A percentile compares a stretch with the other conserved stretches of the same genome.
Evolutionary conservation across 2,113 vertebrate genomes (phyloP).

Genomic region (Tor tambroides): DNA sequence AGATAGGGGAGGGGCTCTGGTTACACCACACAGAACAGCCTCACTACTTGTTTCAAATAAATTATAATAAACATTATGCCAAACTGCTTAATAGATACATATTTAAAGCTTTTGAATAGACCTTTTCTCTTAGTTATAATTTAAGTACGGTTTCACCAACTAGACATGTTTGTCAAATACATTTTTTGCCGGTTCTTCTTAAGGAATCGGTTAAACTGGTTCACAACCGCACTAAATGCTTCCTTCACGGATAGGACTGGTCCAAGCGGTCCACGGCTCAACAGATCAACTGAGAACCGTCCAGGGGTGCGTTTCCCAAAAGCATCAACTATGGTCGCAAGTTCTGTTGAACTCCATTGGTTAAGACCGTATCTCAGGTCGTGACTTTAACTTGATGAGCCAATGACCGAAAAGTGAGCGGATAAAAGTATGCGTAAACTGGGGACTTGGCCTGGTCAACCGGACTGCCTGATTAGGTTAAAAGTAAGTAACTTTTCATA

Average conservation of each 20-base stretch:
- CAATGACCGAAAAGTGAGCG: too few relatives aligned
- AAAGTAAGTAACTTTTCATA: background rate
- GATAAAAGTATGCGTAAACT: too few relatives aligned
- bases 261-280: too few relatives aligned
- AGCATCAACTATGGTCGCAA: too few relatives aligned
- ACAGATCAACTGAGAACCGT: too few relatives aligned
- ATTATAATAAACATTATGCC: background rate
- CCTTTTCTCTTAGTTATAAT: too few relatives aligned
- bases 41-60: background rate
- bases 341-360: too few relatives aligned
- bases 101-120: too few relatives aligned
- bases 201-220: background rate
- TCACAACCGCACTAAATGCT: background rate
- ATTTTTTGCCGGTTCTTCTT: background rate
- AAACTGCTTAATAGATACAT: background rate
- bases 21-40: constrained; percentile 1
- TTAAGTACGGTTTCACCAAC: background rate
- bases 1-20: background rate
- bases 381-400: too few relatives aligned
- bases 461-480: background rate
- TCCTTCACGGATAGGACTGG: too few relatives aligned
- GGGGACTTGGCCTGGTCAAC: background rate
- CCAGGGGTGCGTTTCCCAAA: too few relatives aligned
- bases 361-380: too few relatives aligned
- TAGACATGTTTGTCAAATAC: background rate